Percentiles rank a stretch among this genome's conserved stretches.
These are phyloP conservation scores for Cyprinus carpio DNA, from an alignment of 2,113 vertebrate species.

Conservation along the genomic window DNA sequence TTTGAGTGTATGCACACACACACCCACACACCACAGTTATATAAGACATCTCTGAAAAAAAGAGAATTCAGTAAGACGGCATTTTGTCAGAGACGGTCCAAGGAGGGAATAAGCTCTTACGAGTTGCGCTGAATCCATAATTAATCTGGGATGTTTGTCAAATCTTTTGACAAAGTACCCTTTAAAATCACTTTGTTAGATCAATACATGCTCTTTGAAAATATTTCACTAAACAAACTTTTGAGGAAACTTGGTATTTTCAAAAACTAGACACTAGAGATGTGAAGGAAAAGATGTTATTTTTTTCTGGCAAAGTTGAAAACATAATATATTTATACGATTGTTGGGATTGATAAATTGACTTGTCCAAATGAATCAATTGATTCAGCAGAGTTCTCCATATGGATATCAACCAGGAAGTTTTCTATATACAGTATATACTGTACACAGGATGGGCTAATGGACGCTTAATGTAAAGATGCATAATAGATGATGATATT, in stretches of 20 bases:
- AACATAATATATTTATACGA: not conserved
- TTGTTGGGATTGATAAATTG: slow-evolving; percentile 33
- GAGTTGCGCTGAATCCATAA: slow-evolving; percentile 13
- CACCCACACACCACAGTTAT: not conserved
- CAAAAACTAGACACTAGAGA: slow-evolving; percentile 15
- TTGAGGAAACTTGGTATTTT: not conserved
- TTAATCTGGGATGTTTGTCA: slow-evolving; percentile 29
- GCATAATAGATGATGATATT: slow-evolving; percentile 65
- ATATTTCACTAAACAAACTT: slow-evolving; percentile 22
- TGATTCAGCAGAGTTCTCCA: slow-evolving; percentile 30
- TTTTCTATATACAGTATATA: slow-evolving; percentile 16
- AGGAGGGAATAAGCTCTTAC: not conserved
- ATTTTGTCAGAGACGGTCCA: not conserved
- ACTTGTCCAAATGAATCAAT: slow-evolving; percentile 37
- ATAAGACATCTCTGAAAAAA: not conserved
- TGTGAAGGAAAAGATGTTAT: slow-evolving; percentile 6
- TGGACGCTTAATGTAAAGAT: slow-evolving; percentile 4
- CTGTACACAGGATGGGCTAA: slow-evolving; percentile 23
- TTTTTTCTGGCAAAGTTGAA: not conserved
- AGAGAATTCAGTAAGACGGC: not conserved
- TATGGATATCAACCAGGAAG: slow-evolving; percentile 31
- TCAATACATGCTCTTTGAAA: slow-evolving; percentile 30
- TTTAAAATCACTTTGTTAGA: slow-evolving; percentile 31
- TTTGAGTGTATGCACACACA: not conserved
- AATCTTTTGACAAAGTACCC: slow-evolving; percentile 29